Base-by-base conservation (phyloP, 1,140 invertebrate species). In the Apis dorsata region DNA sequence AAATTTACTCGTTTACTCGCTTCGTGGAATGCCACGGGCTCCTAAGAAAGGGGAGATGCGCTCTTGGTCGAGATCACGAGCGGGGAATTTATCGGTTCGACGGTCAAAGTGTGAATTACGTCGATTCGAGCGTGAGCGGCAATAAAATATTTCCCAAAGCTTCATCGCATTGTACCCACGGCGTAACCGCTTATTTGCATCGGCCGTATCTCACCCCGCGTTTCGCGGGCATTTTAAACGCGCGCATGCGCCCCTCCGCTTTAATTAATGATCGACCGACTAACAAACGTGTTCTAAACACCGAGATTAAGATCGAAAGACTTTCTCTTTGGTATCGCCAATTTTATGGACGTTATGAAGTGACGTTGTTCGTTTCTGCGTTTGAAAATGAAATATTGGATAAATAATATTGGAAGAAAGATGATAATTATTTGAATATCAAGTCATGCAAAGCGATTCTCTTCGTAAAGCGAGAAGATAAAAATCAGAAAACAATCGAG, bases 1-100 rank as follows among this genome's bases (percentile, higher is more conserved):
- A 86, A 88, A 88, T 87, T 87, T 88, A 84, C 87, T 87, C 87
- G 79, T 88, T 88, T 88, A 88, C 85, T 87, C 60, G 79, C 71
- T 69, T 76, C 86, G 70, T 70, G 82, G 85, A 84, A 88, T 88
- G 85, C 86, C 78, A 63, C 51, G 73, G 74, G 65, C 60, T 85
- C 80, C 71, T 60, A 85, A 62, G 44, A 60, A 53, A 63, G 70
- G 53, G 78, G 8, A n/a, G 28, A 28, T 1, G n/a, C 60, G 10
- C 34, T 11, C 19, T 34, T 34, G 17, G 19, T 8, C 34, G 60
- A 21, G 63, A 82, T 78, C 75, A 78, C 74, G 73, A 70, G 51
- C 53, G 55, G 65, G 66, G 83, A 72, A 87, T 87, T 86, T 86
- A 87, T 86, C 81, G 85, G 77, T 83, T 69, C 77, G 75, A 70